phyloP scores from a whole-genome alignment of 1,140 invertebrate species.

The Cylas formicarius region DNA sequence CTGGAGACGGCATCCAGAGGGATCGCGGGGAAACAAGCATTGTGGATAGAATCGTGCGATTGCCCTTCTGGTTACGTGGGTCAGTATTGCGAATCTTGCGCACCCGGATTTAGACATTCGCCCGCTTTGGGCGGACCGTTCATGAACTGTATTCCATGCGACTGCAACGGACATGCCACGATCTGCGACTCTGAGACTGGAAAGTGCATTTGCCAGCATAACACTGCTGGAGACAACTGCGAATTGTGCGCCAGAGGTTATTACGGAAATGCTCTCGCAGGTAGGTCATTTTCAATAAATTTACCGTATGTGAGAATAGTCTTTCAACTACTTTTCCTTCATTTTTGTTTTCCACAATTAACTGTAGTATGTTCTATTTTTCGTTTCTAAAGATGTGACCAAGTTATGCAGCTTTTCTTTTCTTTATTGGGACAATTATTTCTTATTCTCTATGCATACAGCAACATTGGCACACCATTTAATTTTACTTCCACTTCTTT shows the following conservation, averaged over 20 bases:
- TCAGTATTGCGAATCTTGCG: conserved; percentile 96
- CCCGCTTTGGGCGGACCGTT: conserved; percentile 86
- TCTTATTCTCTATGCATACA: too few relatives aligned
- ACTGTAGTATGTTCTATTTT: too few relatives aligned
- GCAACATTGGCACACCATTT: too few relatives aligned
- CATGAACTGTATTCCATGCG: conserved; percentile 87
- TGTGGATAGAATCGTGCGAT: conserved; percentile 91
- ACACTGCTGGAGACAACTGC: conserved; percentile 93
- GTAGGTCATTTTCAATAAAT: conserved; percentile 12
- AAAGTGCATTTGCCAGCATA: conserved; percentile 93
- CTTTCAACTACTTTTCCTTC: not conserved
- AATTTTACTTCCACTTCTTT: too few relatives aligned
- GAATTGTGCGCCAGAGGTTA: conserved; percentile 87
- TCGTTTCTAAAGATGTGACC: too few relatives aligned
- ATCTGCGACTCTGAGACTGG: conserved; percentile 94
- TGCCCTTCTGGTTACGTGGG: conserved; percentile 83
- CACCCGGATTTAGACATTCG: conserved; percentile 85
- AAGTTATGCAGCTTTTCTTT: too few relatives aligned
- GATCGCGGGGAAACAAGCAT: conserved; percentile 68
- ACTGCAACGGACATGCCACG: conserved; percentile 92
- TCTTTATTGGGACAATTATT: too few relatives aligned
- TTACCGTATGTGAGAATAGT: not conserved
- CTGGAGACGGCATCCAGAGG: conserved; percentile 79
- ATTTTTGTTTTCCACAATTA: too few relatives aligned
- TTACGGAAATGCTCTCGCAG: conserved; percentile 86